phyloP scores from a whole-genome alignment of 2,797 vertebrate species.

The Xenops minutus region DNA sequence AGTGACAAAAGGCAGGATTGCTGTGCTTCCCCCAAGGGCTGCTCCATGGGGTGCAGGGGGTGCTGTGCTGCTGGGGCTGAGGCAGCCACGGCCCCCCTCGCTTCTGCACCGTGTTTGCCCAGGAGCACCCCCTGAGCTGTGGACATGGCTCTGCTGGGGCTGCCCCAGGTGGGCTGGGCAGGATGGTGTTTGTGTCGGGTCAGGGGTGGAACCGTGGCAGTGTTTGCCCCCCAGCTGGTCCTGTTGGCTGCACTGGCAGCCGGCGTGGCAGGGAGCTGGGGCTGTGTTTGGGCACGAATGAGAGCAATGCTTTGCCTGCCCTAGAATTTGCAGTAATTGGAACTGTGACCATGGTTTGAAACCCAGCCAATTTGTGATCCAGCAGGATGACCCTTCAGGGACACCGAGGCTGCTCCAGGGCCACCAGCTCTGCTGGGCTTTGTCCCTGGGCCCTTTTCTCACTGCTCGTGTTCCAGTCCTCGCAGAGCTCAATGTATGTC shows the following conservation, averaged over 20 bases:
- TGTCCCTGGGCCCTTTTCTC: neutral
- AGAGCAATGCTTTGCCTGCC: neutral
- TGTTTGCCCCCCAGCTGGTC: neutral
- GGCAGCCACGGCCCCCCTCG: neutral
- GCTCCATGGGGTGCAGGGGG: neutral
- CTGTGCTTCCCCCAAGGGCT: neutral
- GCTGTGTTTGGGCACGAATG: neutral
- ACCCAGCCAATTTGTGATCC: rapidly evolving
- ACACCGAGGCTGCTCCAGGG: neutral
- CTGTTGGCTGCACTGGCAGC: neutral
- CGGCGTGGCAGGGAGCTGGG: neutral
- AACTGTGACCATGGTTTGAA: neutral
- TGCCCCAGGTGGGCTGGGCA: neutral
- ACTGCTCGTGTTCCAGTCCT: neutral
- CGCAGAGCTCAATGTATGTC: rapidly evolving
- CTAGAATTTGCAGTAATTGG: neutral
- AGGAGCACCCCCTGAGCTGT: neutral
- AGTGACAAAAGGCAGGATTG: neutral
- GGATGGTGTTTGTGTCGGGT: neutral
- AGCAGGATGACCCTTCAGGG: neutral
- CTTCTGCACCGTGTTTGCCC: neutral
- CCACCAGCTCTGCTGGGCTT: rapidly evolving
- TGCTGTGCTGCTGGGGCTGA: neutral
- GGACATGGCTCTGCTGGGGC: neutral
- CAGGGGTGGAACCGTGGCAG: neutral